Evolutionary conservation across 1,140 invertebrate genomes (phyloP), one percentile per base, ranked within the genome.

Genomic region (Sipha flava): DNA sequence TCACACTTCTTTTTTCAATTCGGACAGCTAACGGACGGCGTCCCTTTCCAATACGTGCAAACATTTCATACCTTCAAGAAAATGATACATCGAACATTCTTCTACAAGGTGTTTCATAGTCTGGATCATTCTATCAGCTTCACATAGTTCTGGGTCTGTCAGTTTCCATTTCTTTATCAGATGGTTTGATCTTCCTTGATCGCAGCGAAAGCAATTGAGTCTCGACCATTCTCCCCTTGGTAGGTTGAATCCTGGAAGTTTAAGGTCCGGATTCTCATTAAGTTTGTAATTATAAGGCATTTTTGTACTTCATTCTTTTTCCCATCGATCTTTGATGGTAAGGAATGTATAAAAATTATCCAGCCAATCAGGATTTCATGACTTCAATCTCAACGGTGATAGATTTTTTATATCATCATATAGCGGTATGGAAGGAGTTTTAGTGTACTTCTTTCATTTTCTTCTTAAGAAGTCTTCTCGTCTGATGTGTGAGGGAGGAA

Each of bases 21-120:
- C 59, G 1, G 59, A 34, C 59, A 37, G 31, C 31, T 31, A 37
- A n/a, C 59, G 31, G 49, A 77, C 29, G 14, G 54, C 73, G 52
- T 59, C 34, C 21, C 34, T 16, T 54, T 47, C 52, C 21, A 54
- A 49, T 54, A 14, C 18, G 26, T 40, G 68, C 14, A 72, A 34
- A n/a, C 43, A 21, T 26, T 47, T 45, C 68, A 72, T 14, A 26
- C 68, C 52, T 77, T 12, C 73, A 10, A 49, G 26, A 52, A 34
- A 77, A 54, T 18, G 16, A 10, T 54, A 31, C n/a, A 10, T 29
- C 21, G 49, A 16, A 34, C 52, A 79, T 10, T 79, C 75, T 40
- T 52, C 75, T 3, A 79, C 75, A 59, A 79, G 26, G 26, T 79
- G 75, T 54, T 57, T 49, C 21, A 77, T 77, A 9, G 73, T 77